A percentile compares a stretch with the other conserved stretches of the same genome.
Conservation (phyloP, 2,113 vertebrate genomes). For the Ciconia boyciana region DNA sequence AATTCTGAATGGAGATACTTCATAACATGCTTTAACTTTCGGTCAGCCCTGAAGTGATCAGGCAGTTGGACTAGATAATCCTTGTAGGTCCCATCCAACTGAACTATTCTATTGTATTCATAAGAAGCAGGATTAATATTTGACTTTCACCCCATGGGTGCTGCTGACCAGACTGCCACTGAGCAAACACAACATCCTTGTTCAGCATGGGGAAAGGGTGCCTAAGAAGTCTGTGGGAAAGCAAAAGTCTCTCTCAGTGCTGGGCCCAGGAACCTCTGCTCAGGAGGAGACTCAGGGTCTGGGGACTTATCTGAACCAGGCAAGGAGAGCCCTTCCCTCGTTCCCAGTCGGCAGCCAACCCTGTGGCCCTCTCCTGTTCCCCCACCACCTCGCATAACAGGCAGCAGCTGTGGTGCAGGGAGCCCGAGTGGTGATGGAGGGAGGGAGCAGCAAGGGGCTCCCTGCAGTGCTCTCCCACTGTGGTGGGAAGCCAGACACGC, state of each 20-base stretch:
- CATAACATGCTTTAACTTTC: not conserved
- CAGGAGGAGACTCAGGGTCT: not conserved
- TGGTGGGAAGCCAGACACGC: not conserved
- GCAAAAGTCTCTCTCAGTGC: not conserved
- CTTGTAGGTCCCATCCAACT: not conserved
- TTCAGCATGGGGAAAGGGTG: not conserved
- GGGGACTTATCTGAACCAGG: not conserved
- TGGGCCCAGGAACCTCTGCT: not conserved
- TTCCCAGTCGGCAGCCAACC: not conserved
- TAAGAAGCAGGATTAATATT: not conserved
- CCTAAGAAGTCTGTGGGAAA: not conserved
- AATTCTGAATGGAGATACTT: not conserved
- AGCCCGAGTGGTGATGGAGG: rapidly evolving
- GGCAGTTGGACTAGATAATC: not conserved
- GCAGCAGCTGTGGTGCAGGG: not conserved
- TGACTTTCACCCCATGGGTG: not conserved
- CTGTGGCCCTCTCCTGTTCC: too few species aligned
- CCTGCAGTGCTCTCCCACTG: not conserved
- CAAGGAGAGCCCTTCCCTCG: not conserved
- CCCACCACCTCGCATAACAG: not conserved
- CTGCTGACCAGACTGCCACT: not conserved
- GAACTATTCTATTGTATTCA: not conserved
- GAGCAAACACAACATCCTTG: not conserved
- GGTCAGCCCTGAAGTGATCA: not conserved
- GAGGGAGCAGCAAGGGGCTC: not conserved